A percentile compares a stretch with the other conserved stretches of the same genome.
phyloP scores from a whole-genome alignment of 2,797 vertebrate species.

The Phyllotis vaccarum region DNA sequence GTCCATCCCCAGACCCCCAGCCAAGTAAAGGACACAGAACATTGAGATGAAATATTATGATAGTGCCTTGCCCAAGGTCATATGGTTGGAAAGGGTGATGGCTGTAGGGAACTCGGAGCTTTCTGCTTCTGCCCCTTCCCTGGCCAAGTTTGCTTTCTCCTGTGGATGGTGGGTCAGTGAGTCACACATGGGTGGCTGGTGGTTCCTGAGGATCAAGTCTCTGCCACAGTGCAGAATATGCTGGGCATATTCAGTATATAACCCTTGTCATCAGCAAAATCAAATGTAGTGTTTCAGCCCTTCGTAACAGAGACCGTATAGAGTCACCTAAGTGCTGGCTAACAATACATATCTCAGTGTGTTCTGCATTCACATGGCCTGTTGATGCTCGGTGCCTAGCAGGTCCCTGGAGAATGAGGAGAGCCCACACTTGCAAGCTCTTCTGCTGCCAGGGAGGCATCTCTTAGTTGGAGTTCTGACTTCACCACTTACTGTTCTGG shows the following conservation, averaged over 20 bases:
- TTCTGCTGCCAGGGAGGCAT: not conserved
- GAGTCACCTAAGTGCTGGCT: not conserved
- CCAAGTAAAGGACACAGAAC: not conserved
- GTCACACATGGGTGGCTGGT: not conserved
- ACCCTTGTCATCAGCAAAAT: not conserved
- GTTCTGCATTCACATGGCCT: rapidly evolving
- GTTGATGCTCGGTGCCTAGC: rapidly evolving
- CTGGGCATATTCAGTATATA: too few species aligned
- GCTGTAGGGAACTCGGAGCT: not conserved
- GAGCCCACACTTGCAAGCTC: rapidly evolving
- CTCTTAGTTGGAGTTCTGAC: not conserved
- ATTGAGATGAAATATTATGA: not conserved
- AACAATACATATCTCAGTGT: rapidly evolving
- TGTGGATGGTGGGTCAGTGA: not conserved
- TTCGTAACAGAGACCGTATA: rapidly evolving
- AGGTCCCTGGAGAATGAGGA: not conserved
- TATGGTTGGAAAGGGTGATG: not conserved
- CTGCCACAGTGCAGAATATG: too few species aligned
- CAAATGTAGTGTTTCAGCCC: rapidly evolving
- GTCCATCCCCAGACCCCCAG: too few species aligned
- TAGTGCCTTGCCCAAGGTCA: not conserved
- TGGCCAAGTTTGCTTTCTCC: not conserved
- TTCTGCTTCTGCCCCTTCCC: not conserved
- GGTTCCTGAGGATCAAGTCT: not conserved
- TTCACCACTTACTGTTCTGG: not conserved